Evolutionary conservation across 2,113 vertebrate species (phyloP).

Genomic region (Chionis minor): DNA sequence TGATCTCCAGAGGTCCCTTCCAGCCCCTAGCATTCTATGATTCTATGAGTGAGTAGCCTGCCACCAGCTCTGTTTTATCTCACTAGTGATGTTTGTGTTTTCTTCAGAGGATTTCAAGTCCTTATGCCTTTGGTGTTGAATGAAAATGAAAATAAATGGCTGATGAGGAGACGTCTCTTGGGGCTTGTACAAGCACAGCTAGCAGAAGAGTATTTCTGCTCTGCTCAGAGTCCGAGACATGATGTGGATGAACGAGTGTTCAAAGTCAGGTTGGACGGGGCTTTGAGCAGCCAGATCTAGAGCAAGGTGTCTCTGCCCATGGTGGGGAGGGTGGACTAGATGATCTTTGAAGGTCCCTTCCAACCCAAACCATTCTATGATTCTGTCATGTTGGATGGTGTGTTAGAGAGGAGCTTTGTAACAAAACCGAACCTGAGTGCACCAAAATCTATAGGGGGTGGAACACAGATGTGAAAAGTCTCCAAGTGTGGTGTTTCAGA

Average conservation of each 20-base stretch:
- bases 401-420: not conserved
- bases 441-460: not conserved
- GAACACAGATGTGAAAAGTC: not conserved
- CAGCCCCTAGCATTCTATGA: no score
- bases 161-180: not conserved
- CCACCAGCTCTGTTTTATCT: not conserved
- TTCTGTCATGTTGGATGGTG: not conserved
- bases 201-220: not conserved
- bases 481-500: not conserved
- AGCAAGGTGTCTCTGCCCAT: not conserved
- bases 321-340: not conserved
- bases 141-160: not conserved
- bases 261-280: not conserved
- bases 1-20: no score
- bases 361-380: not conserved
- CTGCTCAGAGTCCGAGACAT: not conserved
- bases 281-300: not conserved
- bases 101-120: not conserved
- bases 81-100: not conserved
- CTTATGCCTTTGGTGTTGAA: not conserved
- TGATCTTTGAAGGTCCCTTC: not conserved
- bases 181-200: not conserved
- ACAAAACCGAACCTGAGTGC: rapidly evolving
- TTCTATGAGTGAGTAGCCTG: not conserved
- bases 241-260: not conserved